Evolutionary conservation across 2,888 invertebrate genomes (phyloP), one percentile per base, ranked within the genome.

Genomic region (Agonopterix heracliana): DNA sequence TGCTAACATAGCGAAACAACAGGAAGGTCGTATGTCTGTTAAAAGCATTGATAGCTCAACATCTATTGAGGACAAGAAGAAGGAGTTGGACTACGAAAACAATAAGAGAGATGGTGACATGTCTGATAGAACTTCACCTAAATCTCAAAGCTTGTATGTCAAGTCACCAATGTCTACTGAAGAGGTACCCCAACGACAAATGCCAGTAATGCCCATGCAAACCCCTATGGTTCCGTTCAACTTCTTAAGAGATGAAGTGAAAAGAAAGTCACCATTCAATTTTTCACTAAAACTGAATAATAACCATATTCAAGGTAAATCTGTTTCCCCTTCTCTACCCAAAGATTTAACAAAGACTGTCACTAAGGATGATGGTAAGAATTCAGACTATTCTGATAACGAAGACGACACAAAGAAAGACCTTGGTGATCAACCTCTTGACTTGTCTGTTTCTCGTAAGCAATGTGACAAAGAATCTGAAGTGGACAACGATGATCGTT

Each of bases 91-190:
- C 26, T 74, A 71, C 48, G 82, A 82, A 35, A 66, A 61, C 1
- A 66, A 60, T 45, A 80, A 77, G 55, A 67, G 74, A 54, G 71
- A 80, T 40, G 68, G 66, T 43, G 78, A 78, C 38, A 69, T 57
- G 63, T 63, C 77, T 48, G 90, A 92, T 46, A 76, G 91, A 46
- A 90, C 92, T 1, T 92, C 92, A 3, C 91, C 90, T 0, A 84
- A 90, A 59, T 66, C 89, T 13, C 82, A 85, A 46, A 72, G 54
- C 41, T 47, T 76, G 34, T 81, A 74, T 62, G 61, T 86, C 41
- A 93, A 92, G 9, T 93, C 93, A 36, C 92, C 94, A 9, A 90
- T 92, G 5, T 90, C 92, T 2, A 91, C 89, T 7, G 93, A 94
- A 64, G 93, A 94, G 0, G 81, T 89, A 9, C 89, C 91, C 11